Evolutionary conservation across 2,113 vertebrate genomes (phyloP), one percentile per base, ranked within the genome.

Genomic region (Brienomyrus brachyistius): DNA sequence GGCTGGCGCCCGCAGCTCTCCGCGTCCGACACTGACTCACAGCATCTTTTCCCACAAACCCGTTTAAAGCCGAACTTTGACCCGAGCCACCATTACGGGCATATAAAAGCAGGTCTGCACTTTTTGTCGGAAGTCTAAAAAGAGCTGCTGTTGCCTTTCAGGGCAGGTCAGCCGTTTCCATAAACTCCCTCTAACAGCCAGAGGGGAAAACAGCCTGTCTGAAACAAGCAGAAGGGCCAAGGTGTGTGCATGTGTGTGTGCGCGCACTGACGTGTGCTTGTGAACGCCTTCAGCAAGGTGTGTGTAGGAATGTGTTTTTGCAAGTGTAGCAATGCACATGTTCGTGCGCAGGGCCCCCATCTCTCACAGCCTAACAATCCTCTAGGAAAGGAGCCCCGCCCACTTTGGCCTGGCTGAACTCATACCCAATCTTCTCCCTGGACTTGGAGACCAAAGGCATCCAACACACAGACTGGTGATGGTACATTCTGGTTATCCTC

Each of bases 61-160:
- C 90, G 92, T 94, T 91, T 92, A 93, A 94, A 93, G 93, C 93
- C 91, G 92, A 93, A 92, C 95, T 95, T 95, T 96, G 94, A 95
- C 95, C 94, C 93, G 51, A 89, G 91, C 91, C 90, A 93, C 92
- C 92, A 93, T 94, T 94, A 94, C 92, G 88, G 91, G 90, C 91
- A 92, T 93, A 92, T 94, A 93, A 95, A 93, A 90, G 89, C 89
- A 47, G 89, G 91, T 92, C 89, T 88, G 92, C 91, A 91, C 90
- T 90, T 91, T 90, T 91, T 88, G 86, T 85, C 91, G 90, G 89
- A 21, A 91, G 91, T 17, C 77, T 93, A 90, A 82, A 91, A 90
- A 88, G 92, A 89, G 27, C 77, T 91, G 92, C 92, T 89, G 89
- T 90, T 90, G 93, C 93, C 92, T 94, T 92, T 93, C 92, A 94